A percentile compares a stretch with the other conserved stretches of the same genome.
Conservation (phyloP, 2,797 vertebrate species). For the Australoheros facetus region DNA sequence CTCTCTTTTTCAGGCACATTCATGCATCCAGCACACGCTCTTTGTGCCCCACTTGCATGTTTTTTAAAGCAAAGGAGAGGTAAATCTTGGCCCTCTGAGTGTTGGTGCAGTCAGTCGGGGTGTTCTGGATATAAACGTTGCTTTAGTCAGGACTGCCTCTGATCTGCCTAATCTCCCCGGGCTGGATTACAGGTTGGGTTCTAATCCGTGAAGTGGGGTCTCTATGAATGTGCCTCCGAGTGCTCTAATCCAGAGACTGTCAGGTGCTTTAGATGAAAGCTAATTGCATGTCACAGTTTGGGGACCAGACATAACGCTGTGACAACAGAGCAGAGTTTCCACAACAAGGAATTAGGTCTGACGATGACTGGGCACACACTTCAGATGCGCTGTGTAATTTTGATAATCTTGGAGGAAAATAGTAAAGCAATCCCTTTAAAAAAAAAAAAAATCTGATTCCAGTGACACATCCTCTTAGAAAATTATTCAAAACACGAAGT, state of each 20-base stretch:
- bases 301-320: conserved; percentile 46
- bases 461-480: conserved; percentile 19
- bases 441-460: not conserved
- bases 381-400: conserved; percentile 38
- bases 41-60: conserved; percentile 54
- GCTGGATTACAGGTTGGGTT: conserved; percentile 78
- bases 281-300: conserved; percentile 77
- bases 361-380: conserved; percentile 31
- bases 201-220: conserved; percentile 77
- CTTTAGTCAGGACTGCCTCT: conserved; percentile 74
- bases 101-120: conserved; percentile 63
- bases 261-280: conserved; percentile 79
- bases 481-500: conserved; percentile 33
- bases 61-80: conserved; percentile 54
- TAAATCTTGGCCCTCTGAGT: conserved; percentile 68
- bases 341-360: conserved; percentile 47
- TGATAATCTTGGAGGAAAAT: conserved; percentile 35
- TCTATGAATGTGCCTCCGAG: conserved; percentile 65
- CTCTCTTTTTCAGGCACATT: conserved; percentile 53
- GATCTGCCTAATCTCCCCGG: conserved; percentile 77
- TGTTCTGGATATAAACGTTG: conserved; percentile 69
- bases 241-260: conserved; percentile 74
- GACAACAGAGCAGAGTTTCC: conserved; percentile 56
- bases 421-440: conserved; percentile 10
- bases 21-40: conserved; percentile 31